Evolutionary conservation across 2,797 vertebrate species (phyloP).

Genomic region (Picus viridis): DNA sequence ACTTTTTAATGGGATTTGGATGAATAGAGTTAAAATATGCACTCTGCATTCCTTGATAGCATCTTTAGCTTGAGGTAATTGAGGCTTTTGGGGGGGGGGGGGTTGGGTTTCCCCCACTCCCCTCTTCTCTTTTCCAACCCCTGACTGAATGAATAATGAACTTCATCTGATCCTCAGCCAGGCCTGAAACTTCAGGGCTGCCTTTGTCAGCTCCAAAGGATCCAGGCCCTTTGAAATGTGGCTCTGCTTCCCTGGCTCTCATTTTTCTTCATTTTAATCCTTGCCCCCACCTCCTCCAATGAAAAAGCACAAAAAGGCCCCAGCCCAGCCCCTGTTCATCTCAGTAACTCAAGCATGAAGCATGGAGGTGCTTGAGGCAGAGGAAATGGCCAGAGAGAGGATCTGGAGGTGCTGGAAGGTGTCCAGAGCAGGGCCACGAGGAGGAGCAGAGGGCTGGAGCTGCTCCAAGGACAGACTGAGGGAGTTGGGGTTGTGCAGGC

Average conservation of each 20-base stretch:
- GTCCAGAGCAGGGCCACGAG: too few relatives aligned
- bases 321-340: conserved; percentile 89
- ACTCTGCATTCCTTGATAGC: conserved; percentile 91
- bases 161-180: conserved; percentile 93
- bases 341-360: conserved; percentile 96
- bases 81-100: conserved; percentile 81
- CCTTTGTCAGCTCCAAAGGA: conserved; percentile 89
- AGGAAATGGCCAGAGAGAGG: conserved; percentile 86
- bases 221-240: conserved; percentile 88
- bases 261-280: conserved; percentile 99
- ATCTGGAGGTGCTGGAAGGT: conserved; percentile 71
- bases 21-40: conserved; percentile 90
- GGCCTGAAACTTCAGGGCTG: conserved; percentile 86
- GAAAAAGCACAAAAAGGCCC: too few relatives aligned
- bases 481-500: too few relatives aligned
- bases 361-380: conserved; percentile 85
- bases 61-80: conserved; percentile 95
- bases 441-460: too few relatives aligned
- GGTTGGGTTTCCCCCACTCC: conserved; percentile 63
- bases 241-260: conserved; percentile 90
- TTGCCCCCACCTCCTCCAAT: too few relatives aligned
- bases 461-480: too few relatives aligned
- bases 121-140: not conserved
- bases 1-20: conserved; percentile 91
- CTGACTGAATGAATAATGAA: conserved; percentile 93